Percentiles rank a stretch among this genome's conserved stretches.
Conservation (phyloP, 1,140 invertebrate species). For the Euura lappo region DNA sequence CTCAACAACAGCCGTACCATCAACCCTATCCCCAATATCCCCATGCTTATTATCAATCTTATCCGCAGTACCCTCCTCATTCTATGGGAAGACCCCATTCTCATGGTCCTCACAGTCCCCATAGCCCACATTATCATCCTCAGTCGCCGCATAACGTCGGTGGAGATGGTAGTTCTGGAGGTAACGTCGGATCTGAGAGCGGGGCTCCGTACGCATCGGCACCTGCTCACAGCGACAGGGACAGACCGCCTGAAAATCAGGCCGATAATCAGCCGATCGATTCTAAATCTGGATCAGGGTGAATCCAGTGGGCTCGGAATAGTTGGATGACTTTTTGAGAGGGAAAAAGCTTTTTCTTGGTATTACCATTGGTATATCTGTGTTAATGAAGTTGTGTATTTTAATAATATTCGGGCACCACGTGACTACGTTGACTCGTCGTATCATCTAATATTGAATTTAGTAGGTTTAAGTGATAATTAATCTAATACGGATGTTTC, state of each 20-base stretch:
- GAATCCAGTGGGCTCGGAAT: slow-evolving; percentile 20
- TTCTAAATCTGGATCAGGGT: slow-evolving; percentile 46
- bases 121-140: slow-evolving; percentile 54
- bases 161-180: slow-evolving; percentile 35
- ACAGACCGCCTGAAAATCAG: slow-evolving; percentile 47
- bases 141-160: slow-evolving; percentile 51
- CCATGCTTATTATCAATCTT: slow-evolving; percentile 68
- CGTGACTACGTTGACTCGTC: too few relatives aligned
- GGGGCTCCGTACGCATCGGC: slow-evolving; percentile 44
- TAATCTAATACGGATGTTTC: neutral
- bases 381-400: neutral
- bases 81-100: slow-evolving; percentile 62
- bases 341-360: neutral
- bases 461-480: too few relatives aligned
- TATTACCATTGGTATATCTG: neutral
- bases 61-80: slow-evolving; percentile 65
- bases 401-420: neutral
- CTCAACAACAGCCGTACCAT: slow-evolving; percentile 68
- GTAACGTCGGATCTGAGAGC: slow-evolving; percentile 32
- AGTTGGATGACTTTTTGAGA: neutral
- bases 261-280: slow-evolving; percentile 43
- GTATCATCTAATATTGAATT: too few relatives aligned
- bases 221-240: slow-evolving; percentile 45
- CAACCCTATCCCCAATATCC: slow-evolving; percentile 66
- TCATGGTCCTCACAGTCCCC: slow-evolving; percentile 44